Evolutionary conservation across 2,888 invertebrate genomes (phyloP).

Genomic region (Ormyrus thymus): DNA sequence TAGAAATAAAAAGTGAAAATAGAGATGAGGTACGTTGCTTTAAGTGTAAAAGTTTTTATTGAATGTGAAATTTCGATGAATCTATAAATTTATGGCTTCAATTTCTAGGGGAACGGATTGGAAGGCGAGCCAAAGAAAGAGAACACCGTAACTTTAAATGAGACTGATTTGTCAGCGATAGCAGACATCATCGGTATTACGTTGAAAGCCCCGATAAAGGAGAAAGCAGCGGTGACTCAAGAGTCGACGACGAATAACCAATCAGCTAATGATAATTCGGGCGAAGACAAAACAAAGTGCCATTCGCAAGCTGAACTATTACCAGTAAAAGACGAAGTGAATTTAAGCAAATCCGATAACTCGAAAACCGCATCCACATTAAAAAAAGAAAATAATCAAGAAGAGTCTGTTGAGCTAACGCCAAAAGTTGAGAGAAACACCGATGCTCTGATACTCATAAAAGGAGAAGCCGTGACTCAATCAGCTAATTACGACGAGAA

Average conservation of each 20-base stretch:
- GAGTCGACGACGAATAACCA: neutral
- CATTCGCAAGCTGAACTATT: conserved; percentile 10
- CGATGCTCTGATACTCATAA: conserved; percentile 76
- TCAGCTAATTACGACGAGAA: conserved; percentile 80
- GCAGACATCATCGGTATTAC: neutral
- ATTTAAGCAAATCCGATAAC: too few species aligned
- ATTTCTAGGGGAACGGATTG: neutral
- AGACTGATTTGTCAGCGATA: conserved; percentile 17
- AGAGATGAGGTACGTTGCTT: too few species aligned
- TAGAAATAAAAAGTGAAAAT: too few species aligned
- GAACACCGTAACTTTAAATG: neutral
- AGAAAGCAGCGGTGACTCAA: neutral
- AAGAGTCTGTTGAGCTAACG: conserved; percentile 44
- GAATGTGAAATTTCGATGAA: too few species aligned
- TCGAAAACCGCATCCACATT: conserved; percentile 58
- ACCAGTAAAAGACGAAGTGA: neutral
- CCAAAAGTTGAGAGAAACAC: conserved; percentile 76
- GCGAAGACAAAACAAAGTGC: conserved; percentile 57
- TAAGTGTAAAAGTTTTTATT: too few species aligned
- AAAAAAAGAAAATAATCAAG: conserved; percentile 57
- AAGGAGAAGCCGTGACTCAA: conserved; percentile 77
- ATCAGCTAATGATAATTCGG: conserved; percentile 56
- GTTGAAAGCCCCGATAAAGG: neutral
- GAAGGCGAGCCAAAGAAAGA: conserved; percentile 13
- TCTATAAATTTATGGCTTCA: neutral